Percentiles rank a stretch among this genome's conserved stretches.
Conservation (phyloP, 1,140 invertebrate genomes). For the Drosophila grimshawi region DNA sequence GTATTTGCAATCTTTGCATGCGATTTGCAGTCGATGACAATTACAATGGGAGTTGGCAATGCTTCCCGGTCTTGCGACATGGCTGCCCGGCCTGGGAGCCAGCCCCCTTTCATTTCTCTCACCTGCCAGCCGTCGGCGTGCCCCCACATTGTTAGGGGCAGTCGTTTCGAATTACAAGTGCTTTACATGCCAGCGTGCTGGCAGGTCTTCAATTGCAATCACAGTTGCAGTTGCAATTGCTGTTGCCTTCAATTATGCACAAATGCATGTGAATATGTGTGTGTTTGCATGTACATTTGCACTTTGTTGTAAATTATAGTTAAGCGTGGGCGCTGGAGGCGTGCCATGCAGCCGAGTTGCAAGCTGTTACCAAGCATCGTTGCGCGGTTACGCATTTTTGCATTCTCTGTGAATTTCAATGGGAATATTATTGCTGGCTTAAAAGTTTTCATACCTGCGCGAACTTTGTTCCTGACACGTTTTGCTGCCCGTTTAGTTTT, state of each 20-base stretch:
- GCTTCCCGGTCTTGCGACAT: conserved; percentile 25
- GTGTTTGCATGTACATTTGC: neutral
- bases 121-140: conserved; percentile 24
- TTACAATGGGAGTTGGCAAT: conserved; percentile 28
- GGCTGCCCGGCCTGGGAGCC: conserved; percentile 28
- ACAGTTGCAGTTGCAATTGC: conserved; percentile 30
- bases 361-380: conserved; percentile 46
- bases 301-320: conserved; percentile 53
- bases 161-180: conserved; percentile 71
- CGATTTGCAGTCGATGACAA: conserved; percentile 50
- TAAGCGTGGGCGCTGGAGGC: conserved; percentile 16
- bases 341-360: conserved; percentile 29
- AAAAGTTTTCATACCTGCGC: conserved; percentile 57
- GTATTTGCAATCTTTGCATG: conserved; percentile 50
- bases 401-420: conserved; percentile 64
- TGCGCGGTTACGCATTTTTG: conserved; percentile 70
- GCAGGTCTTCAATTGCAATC: conserved; percentile 58
- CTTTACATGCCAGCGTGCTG: conserved; percentile 50
- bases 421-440: conserved; percentile 8
- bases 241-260: conserved; percentile 22
- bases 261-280: neutral
- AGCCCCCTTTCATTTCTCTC: conserved; percentile 10
- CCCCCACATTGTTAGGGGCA: conserved; percentile 61
- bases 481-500: conserved; percentile 32
- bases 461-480: conserved; percentile 58